phyloP scores from a whole-genome alignment of 2,797 vertebrate species.

The Pseudochirops cupreus region DNA sequence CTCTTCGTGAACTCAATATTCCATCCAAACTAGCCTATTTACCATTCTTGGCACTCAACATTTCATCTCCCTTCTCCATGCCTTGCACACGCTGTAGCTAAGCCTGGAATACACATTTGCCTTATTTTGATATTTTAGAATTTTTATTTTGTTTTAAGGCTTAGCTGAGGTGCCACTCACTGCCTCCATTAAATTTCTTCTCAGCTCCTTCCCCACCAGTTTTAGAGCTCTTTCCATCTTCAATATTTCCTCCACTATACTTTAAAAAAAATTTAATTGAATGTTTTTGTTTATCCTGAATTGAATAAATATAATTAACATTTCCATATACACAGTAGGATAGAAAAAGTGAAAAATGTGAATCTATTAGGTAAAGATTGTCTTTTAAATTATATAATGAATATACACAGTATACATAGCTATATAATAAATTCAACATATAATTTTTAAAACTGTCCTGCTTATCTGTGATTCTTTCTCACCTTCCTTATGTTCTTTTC shows the following conservation, averaged over 20 bases:
- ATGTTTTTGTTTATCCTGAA: background rate
- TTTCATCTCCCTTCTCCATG: background rate
- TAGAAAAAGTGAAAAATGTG: background rate
- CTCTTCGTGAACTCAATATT: background rate
- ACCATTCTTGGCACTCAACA: background rate
- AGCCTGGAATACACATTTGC: background rate
- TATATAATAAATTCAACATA: background rate
- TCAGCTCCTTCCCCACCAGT: background rate
- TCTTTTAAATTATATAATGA: background rate
- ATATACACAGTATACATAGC: background rate
- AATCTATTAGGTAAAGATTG: background rate
- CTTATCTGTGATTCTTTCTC: no score
- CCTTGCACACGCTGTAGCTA: background rate
- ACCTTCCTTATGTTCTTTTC: no score
- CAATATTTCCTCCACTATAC: background rate
- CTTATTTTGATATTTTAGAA: background rate
- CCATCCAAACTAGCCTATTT: background rate
- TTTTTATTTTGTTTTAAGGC: background rate
- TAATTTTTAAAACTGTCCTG: no score
- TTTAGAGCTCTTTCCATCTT: background rate
- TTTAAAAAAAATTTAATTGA: background rate
- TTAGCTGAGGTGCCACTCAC: background rate
- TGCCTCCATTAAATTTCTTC: background rate
- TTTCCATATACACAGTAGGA: background rate
- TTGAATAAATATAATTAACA: background rate